Evolutionary conservation across 2,113 vertebrate species (phyloP).

Genomic region (Isichthys henryi): DNA sequence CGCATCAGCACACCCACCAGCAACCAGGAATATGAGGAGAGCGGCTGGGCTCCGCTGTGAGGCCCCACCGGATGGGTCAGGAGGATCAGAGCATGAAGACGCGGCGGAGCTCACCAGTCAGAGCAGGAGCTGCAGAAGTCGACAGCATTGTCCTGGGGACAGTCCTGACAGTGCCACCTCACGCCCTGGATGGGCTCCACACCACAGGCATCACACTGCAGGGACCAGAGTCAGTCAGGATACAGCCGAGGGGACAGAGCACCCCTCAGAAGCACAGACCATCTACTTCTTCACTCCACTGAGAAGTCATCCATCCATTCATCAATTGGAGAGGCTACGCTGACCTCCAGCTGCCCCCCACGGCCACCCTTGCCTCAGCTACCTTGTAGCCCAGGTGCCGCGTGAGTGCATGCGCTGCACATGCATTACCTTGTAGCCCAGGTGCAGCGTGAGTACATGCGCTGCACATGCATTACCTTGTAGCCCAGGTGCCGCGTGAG

Average conservation of each 20-base stretch:
- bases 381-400: not conserved
- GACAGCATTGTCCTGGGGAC: conserved; percentile 79
- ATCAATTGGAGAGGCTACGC: not conserved
- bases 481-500: not conserved
- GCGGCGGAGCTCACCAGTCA: conserved; percentile 72
- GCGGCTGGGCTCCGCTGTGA: not conserved
- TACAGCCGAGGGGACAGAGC: not conserved
- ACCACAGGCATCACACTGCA: conserved; percentile 89
- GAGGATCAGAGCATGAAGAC: not conserved
- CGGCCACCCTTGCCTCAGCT: not conserved
- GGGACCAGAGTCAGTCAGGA: not conserved
- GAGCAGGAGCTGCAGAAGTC: conserved; percentile 96
- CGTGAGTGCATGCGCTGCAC: too few relatives aligned
- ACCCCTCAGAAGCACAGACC: not conserved
- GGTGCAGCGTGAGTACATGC: not conserved
- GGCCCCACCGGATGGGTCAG: not conserved
- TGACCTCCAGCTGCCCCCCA: not conserved
- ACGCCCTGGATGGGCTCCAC: conserved; percentile 88
- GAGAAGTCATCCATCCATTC: not conserved
- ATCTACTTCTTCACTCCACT: not conserved
- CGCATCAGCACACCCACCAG: not conserved
- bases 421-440: not conserved
- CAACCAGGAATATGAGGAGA: not conserved
- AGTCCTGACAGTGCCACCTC: conserved; percentile 95
- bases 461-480: conserved; percentile 51